These are phyloP conservation scores for Empis stercorea DNA, from an alignment of 2,888 invertebrate species.

Conservation along the genomic window DNA sequence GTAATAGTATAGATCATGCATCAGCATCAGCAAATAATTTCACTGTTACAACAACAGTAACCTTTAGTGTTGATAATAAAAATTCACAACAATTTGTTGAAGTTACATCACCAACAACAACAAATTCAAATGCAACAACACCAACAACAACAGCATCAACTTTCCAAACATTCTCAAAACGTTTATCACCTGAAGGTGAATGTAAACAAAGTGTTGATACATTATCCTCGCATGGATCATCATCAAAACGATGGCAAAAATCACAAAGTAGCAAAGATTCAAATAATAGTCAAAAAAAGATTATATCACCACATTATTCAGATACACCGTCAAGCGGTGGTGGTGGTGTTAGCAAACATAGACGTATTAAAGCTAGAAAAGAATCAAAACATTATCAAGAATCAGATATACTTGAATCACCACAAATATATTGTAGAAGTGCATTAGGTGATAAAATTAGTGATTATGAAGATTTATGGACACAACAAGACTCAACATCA, in stretches of 20 bases:
- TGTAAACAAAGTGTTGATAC: slow-evolving; percentile 35
- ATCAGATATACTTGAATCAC: slow-evolving; percentile 73
- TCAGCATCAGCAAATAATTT: slow-evolving; percentile 56
- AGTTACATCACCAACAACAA: slow-evolving; percentile 29
- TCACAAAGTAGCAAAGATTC: slow-evolving; percentile 43
- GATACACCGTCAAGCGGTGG: slow-evolving; percentile 31
- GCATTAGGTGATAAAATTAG: slow-evolving; percentile 83
- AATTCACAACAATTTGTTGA: slow-evolving; percentile 29
- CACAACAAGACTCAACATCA: slow-evolving; percentile 47
- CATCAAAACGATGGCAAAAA: slow-evolving; percentile 31
- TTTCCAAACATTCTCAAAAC: slow-evolving; percentile 52
- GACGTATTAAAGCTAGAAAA: slow-evolving; percentile 38
- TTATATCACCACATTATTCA: slow-evolving; percentile 33
- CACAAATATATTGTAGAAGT: slow-evolving; percentile 70
- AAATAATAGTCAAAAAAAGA: slow-evolving; percentile 38
- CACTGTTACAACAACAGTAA: slow-evolving; percentile 75
- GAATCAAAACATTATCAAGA: slow-evolving; percentile 63
- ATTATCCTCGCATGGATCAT: slow-evolving; percentile 53
- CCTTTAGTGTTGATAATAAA: slow-evolving; percentile 50
- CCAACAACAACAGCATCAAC: slow-evolving; percentile 24
- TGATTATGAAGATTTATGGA: slow-evolving; percentile 93
- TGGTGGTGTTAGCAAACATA: slow-evolving; percentile 37
- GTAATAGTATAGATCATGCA: slow-evolving; percentile 21
- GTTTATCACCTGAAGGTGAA: slow-evolving; percentile 56
- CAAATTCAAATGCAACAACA: slow-evolving; percentile 22